Evolutionary conservation across 2,888 invertebrate species (phyloP).

Genomic region (Stenodema calcarata): DNA sequence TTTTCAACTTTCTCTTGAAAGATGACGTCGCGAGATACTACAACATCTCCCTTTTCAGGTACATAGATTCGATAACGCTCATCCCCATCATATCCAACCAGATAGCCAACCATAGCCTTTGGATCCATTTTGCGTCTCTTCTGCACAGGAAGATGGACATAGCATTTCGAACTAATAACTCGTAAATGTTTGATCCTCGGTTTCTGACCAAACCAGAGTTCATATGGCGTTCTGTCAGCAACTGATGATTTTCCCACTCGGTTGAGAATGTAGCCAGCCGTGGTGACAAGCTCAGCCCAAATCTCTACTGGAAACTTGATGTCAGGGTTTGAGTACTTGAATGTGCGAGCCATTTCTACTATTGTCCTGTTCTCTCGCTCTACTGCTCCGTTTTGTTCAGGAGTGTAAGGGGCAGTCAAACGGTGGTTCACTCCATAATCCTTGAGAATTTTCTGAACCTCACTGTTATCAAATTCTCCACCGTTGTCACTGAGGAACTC

Average conservation of each 20-base stretch:
- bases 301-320: too few relatives aligned
- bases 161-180: constrained; percentile 23
- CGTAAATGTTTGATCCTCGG: constrained; percentile 48
- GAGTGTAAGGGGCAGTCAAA: too few relatives aligned
- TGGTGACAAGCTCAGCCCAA: constrained; percentile 47
- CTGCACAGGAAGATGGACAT: constrained; percentile 53
- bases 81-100: constrained; percentile 59
- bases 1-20: neutral
- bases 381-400: too few relatives aligned
- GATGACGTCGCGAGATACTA: constrained; percentile 46
- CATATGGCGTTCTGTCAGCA: constrained; percentile 57
- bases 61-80: constrained; percentile 57
- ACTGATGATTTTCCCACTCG: constrained; percentile 54
- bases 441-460: too few relatives aligned
- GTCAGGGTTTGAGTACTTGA: too few relatives aligned
- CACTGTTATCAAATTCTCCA: too few relatives aligned
- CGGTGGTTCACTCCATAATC: too few relatives aligned
- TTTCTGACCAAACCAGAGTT: constrained; percentile 57
- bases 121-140: constrained; percentile 57
- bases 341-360: too few relatives aligned
- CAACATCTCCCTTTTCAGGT: constrained; percentile 56
- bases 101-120: constrained; percentile 54
- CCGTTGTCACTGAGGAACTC: too few relatives aligned
- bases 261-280: constrained; percentile 52
- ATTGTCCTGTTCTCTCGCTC: too few relatives aligned